Base-by-base conservation (phyloP, 2,888 invertebrate species). In the Drosophila prolongata region DNA sequence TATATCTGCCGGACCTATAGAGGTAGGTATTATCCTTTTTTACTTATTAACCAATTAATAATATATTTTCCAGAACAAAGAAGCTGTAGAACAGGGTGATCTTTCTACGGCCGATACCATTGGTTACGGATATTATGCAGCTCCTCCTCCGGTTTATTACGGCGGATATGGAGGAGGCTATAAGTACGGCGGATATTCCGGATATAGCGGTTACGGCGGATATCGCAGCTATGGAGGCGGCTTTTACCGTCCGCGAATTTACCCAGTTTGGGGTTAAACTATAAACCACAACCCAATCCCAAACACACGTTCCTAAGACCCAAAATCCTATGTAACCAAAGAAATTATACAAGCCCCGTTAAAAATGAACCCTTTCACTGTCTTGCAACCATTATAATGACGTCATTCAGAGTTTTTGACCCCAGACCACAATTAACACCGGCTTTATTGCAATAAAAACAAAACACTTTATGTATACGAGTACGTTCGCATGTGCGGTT, bases 341-440 rank as follows among this genome's bases (percentile, higher is more conserved):
- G 67, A 64, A 64, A 50, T 49, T 66, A 66, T 44, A 67, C 67
- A 65, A 65, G 68, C 67, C 53, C 52, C 68, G 4, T 13, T 38
- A 13, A n/a, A 35, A 37, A 14, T 37, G 14, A 65, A 67, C 64
- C 68, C 65, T 67, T 67, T 65, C 65, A 67, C 68, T 67, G 67
- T 44, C 67, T 38, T 30, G 47, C 52, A 64, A 75, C 49, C 54
- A 58, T 16, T 14, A 50, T 52, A 11, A 53, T 83, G 78, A 89
- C 87, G 81, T 87, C 73, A 80, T 44, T 35, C 53, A 56, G 61
- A 76, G 88, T 58, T 70, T 82, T 87, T 89, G 88, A 89, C 83
- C 83, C 79, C 77, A 68, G 74, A 42, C 62, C 67, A 72, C 71
- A 85, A 82, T 88, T 81, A 81, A 79, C 72, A 76, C 65, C 61